These are phyloP conservation scores for Tamias sibiricus DNA, from an alignment of 2,113 vertebrate genomes.

Conservation along the genomic window DNA sequence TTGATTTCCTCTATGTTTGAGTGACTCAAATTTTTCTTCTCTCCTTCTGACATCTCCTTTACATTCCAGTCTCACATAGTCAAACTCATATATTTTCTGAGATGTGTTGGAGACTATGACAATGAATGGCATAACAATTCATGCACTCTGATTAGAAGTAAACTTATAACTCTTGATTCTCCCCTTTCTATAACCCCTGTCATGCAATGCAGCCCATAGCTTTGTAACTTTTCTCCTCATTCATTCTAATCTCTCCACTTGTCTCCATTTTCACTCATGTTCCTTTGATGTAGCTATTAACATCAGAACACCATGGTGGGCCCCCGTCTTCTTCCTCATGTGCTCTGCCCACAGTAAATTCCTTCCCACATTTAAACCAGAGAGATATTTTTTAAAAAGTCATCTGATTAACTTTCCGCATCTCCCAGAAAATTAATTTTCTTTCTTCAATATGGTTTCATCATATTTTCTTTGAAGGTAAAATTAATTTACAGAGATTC, in stretches of 20 bases:
- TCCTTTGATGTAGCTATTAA: background rate
- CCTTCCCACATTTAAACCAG: background rate
- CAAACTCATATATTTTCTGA: background rate
- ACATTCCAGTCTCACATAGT: background rate
- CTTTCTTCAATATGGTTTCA: background rate
- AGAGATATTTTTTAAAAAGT: background rate
- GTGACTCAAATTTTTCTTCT: background rate
- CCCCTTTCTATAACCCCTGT: background rate
- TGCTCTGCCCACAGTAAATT: background rate
- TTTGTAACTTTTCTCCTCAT: background rate
- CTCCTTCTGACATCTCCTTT: background rate
- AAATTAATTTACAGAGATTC: background rate
- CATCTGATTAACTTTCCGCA: background rate
- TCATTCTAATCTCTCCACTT: background rate
- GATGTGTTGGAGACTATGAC: background rate
- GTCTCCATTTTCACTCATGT: background rate
- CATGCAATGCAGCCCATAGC: background rate
- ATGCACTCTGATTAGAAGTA: background rate
- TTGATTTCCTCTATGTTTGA: background rate
- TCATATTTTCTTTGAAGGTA: background rate
- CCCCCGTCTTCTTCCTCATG: background rate
- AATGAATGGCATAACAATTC: background rate
- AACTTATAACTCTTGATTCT: background rate
- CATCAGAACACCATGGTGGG: background rate
- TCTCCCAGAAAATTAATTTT: background rate